phyloP scores from a whole-genome alignment of 2,888 invertebrate species.

The Orthosia gothica region DNA sequence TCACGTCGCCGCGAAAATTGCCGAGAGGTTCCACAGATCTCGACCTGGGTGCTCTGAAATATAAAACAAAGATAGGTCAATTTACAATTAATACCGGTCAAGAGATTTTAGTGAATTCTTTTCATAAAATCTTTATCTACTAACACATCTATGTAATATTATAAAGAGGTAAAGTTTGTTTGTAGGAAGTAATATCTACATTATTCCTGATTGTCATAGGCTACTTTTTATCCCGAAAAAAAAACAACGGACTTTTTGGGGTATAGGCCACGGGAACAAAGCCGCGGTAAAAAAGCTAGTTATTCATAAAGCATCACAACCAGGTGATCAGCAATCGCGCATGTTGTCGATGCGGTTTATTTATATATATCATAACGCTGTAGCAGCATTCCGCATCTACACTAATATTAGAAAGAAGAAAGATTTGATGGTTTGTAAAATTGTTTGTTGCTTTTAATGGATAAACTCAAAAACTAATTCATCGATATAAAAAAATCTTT shows the following conservation, averaged over 20 bases:
- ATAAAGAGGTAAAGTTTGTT: too few relatives aligned
- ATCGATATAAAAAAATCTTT: too few relatives aligned
- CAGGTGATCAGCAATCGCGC: background rate
- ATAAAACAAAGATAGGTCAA: conserved; percentile 15
- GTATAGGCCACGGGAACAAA: too few relatives aligned
- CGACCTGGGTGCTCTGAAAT: conserved; percentile 91
- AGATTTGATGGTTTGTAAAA: too few relatives aligned
- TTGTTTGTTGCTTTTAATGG: too few relatives aligned
- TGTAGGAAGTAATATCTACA: too few relatives aligned
- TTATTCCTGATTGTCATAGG: too few relatives aligned
- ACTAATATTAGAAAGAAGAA: too few relatives aligned
- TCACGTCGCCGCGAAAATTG: conserved; percentile 86
- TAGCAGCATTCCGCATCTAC: background rate
- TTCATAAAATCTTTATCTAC: background rate
- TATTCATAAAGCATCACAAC: background rate
- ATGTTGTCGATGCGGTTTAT: background rate
- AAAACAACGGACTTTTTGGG: too few relatives aligned
- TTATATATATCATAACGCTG: background rate
- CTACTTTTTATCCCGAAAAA: too few relatives aligned
- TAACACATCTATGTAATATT: background rate
- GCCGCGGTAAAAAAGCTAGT: too few relatives aligned
- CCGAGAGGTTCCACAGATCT: conserved; percentile 91
- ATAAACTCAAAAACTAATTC: too few relatives aligned
- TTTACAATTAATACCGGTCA: background rate
- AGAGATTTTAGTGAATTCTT: background rate